phyloP scores from a whole-genome alignment of 2,888 invertebrate genomes.

The Acheta domesticus region DNA sequence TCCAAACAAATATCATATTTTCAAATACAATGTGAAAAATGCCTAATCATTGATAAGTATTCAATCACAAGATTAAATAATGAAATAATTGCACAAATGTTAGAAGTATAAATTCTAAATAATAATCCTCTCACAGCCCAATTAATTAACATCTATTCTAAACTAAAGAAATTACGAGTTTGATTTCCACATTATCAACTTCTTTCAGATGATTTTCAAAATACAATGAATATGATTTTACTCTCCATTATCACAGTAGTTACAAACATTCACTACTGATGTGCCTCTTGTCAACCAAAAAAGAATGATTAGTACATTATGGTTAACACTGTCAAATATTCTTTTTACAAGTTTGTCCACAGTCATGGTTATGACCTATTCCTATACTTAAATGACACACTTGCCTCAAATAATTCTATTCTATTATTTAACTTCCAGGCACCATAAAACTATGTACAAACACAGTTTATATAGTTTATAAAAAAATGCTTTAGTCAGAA shows the following conservation, averaged over 20 bases:
- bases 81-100: neutral
- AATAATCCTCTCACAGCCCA: neutral
- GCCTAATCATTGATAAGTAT: neutral
- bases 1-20: too few species aligned
- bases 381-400: too few species aligned
- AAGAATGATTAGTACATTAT: too few species aligned
- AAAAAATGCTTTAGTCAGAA: slow-evolving; percentile 18
- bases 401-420: too few species aligned
- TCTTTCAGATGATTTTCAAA: neutral
- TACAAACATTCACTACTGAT: neutral
- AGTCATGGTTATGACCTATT: too few species aligned
- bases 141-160: neutral
- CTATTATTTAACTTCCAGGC: slow-evolving; percentile 27
- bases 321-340: too few species aligned
- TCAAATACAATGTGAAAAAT: neutral
- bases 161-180: neutral
- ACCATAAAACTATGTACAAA: slow-evolving; percentile 28
- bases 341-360: too few species aligned
- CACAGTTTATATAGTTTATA: slow-evolving; percentile 26
- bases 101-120: neutral
- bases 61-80: neutral
- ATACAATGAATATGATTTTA: neutral
- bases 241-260: neutral
- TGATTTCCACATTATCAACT: neutral
- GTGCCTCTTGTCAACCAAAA: too few species aligned